Conservation (phyloP, 92 coral and sea anemone genomes). For the Paragorgia papillata region DNA sequence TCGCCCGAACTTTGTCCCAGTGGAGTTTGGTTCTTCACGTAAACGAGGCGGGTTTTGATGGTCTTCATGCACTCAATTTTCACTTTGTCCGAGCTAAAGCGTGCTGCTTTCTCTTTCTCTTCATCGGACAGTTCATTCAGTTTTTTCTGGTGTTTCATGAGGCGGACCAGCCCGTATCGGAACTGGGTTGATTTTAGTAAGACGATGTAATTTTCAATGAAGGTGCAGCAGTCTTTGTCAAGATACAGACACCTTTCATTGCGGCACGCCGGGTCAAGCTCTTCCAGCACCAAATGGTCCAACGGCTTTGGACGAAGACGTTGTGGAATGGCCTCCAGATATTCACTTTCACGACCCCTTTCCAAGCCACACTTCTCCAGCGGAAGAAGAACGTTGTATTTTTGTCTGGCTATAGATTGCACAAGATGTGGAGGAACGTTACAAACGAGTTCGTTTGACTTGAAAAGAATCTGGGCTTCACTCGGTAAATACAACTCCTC, state of each 20-base stretch:
- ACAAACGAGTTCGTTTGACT: slow-evolving; percentile 72
- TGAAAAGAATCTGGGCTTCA: slow-evolving; percentile 45
- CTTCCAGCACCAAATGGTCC: slow-evolving; percentile 80
- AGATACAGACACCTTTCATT: slow-evolving; percentile 24
- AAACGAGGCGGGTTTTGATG: slow-evolving; percentile 82
- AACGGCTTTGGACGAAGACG: slow-evolving; percentile 79
- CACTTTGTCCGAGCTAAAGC: slow-evolving; percentile 63
- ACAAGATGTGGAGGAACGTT: slow-evolving; percentile 90
- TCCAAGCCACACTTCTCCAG: slow-evolving; percentile 87
- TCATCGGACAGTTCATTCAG: slow-evolving; percentile 78
- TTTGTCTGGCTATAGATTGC: slow-evolving; percentile 80
- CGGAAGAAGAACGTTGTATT: slow-evolving; percentile 84
- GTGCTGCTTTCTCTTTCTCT: slow-evolving; percentile 68
- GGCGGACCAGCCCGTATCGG: slow-evolving; percentile 67
- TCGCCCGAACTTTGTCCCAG: not conserved
- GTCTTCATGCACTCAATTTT: slow-evolving; percentile 81
- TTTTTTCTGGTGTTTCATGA: slow-evolving; percentile 86
- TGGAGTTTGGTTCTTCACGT: slow-evolving; percentile 67
- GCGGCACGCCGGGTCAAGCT: slow-evolving; percentile 73
- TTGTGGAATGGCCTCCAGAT: slow-evolving; percentile 72
- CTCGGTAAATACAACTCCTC: slow-evolving; percentile 80
- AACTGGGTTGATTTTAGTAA: slow-evolving; percentile 16
- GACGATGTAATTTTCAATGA: not conserved
- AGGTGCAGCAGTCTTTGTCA: slow-evolving; percentile 18
- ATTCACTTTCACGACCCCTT: slow-evolving; percentile 65